phyloP scores from a whole-genome alignment of 2,113 vertebrate genomes.

The Larimichthys crocea region DNA sequence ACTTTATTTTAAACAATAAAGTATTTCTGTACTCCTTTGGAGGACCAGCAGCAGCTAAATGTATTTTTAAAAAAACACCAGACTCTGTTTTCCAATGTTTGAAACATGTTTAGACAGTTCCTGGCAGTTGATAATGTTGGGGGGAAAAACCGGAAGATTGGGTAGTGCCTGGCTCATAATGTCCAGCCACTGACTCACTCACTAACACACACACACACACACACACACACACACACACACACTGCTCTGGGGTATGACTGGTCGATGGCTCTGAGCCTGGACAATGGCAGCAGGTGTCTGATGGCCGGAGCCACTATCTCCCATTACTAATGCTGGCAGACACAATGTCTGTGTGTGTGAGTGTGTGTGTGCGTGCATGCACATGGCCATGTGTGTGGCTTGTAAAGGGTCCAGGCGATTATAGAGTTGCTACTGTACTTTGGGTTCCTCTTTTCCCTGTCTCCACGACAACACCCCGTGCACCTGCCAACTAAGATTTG shows the following conservation, averaged over 20 bases:
- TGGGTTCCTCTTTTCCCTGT: constrained; percentile 2
- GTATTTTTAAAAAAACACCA: constrained; percentile 4
- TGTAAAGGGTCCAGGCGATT: constrained; percentile 11
- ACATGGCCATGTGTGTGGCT: neutral
- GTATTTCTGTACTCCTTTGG: neutral
- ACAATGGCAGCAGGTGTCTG: constrained; percentile 42
- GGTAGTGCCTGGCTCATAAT: neutral
- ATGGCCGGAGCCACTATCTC: neutral
- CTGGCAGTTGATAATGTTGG: constrained; percentile 26
- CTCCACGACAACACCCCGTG: constrained; percentile 4
- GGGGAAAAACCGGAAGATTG: neutral
- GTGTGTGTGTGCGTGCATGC: neutral
- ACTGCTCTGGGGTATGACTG: neutral
- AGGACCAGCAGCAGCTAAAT: neutral
- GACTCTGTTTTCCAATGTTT: neutral
- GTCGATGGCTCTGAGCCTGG: constrained; percentile 20
- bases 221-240: constrained; percentile 10
- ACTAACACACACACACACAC: constrained; percentile 13
- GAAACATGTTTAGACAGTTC: constrained; percentile 17
- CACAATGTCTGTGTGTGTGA: neutral
- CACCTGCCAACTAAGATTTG: neutral
- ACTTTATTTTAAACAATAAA: too few relatives aligned
- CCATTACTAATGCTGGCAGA: neutral
- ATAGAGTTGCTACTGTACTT: constrained; percentile 18
- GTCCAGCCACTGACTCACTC: constrained; percentile 13